These are phyloP conservation scores for Aegypius monachus DNA, from an alignment of 2,113 vertebrate genomes.

Conservation along the genomic window DNA sequence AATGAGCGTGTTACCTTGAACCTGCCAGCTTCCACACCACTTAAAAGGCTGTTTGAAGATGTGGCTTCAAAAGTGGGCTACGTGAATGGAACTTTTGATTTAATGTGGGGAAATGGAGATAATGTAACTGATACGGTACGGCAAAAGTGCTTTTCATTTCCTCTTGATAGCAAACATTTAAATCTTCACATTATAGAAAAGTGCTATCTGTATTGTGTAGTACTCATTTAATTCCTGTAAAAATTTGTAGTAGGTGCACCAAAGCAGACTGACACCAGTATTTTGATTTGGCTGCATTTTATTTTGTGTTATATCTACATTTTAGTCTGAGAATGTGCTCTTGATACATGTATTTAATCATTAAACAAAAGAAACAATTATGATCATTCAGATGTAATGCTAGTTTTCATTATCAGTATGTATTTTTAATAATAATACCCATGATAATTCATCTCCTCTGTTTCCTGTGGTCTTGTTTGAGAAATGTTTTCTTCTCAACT, in stretches of 20 bases:
- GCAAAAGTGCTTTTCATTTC: neutral
- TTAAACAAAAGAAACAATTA: neutral
- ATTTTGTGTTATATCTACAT: neutral
- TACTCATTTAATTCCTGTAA: neutral
- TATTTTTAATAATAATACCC: neutral
- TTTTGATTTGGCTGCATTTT: neutral
- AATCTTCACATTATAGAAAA: fast-evolving
- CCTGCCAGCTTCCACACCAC: conserved; percentile 90
- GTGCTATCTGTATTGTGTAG: fast-evolving
- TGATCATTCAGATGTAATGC: neutral
- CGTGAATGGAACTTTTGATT: conserved; percentile 86
- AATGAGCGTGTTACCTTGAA: conserved; percentile 92
- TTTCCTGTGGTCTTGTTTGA: neutral
- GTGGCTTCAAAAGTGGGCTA: conserved; percentile 94
- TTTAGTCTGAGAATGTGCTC: neutral
- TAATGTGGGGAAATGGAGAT: conserved; percentile 83
- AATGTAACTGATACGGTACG: conserved; percentile 77
- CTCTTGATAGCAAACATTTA: neutral
- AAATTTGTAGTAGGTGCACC: neutral
- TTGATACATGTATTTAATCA: neutral
- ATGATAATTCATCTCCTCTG: neutral
- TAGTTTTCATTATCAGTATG: neutral
- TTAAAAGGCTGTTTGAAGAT: conserved; percentile 87
- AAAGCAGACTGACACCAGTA: neutral
- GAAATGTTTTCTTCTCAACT: neutral